Base-by-base conservation (phyloP, 2,888 invertebrate species). In the Ommatoiulus sabulosus region DNA sequence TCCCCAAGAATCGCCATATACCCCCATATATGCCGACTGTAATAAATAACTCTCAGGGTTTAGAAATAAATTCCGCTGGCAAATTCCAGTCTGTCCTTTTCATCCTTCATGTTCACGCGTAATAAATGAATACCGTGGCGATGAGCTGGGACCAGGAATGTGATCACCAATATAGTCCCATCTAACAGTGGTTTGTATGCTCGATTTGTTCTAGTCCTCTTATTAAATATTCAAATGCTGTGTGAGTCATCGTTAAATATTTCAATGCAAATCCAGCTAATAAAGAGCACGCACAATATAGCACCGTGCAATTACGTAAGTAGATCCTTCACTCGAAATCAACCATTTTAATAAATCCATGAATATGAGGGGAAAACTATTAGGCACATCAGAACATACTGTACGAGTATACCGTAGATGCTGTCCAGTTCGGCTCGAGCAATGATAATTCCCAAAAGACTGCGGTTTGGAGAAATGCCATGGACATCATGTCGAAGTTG, bases 121-220 rank as follows among this genome's bases (percentile, higher is more conserved):
- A 12, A 80, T 80, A 24, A 80, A 80, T 43, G 80, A 80, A 35
- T 80, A 15, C 15, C 35, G 35, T 12, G 15, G 8, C 12, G 80
- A 80, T 80, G 80, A 80, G 80, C 35, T 80, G 2, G 80, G 80
- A 35, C 80, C 35, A 80, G 80, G 80, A 80, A 80, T 80, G 80
- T 43, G 35, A 80, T 80, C 80, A 0, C 80, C 35, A 35, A 80
- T 80, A 80, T 80, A 80, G 35, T 80, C 80, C 24, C 80, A 80
- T 43, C 35, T 80, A 35, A 80, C 80, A 35, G 80, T 80, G 80
- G 80, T 35, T 80, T 80, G 80, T 10, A 80, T 24, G 80, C 80
- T 35, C 35, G 80, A 80, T 80, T 80, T 80, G 80, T 8, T 24
- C 80, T 43, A 80, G 35, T 4, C 80, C 35, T 43, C 80, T 35